A percentile compares a stretch with the other conserved stretches of the same genome.
These are phyloP conservation scores for Chamaea fasciata DNA, from an alignment of 2,113 vertebrate genomes.

Conservation along the genomic window DNA sequence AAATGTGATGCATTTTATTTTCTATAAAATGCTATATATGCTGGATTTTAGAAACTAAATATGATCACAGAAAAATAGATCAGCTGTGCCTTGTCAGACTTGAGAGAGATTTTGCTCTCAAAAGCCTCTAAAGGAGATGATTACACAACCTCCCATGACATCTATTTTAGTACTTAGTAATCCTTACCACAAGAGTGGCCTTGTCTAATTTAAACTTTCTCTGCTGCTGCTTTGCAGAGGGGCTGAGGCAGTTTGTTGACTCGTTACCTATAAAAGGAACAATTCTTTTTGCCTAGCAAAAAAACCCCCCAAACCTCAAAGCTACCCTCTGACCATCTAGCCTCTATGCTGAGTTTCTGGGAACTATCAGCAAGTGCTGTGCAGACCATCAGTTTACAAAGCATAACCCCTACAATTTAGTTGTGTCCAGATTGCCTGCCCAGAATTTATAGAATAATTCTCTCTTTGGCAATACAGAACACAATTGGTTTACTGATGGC, in stretches of 20 bases:
- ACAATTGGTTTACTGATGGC: neutral
- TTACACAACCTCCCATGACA: neutral
- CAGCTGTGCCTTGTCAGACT: neutral
- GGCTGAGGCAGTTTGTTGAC: neutral
- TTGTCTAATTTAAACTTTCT: neutral
- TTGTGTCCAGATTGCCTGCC: neutral
- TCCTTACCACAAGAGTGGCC: neutral
- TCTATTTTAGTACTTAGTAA: neutral
- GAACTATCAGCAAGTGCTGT: neutral
- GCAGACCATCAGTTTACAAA: neutral
- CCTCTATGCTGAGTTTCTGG: neutral
- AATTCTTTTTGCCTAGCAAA: neutral
- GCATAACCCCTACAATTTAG: neutral
- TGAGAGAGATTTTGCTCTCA: neutral
- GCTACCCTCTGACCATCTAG: neutral
- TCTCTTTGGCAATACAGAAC: neutral
- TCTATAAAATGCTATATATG: neutral
- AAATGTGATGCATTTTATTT: neutral
- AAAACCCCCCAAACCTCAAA: neutral
- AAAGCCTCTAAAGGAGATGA: neutral
- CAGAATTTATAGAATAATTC: neutral
- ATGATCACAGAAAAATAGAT: neutral
- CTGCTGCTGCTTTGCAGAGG: neutral
- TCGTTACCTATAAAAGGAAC: neutral
- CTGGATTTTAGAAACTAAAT: neutral